phyloP scores from a whole-genome alignment of 2,797 vertebrate genomes.

The Chiloscyllium punctatum region DNA sequence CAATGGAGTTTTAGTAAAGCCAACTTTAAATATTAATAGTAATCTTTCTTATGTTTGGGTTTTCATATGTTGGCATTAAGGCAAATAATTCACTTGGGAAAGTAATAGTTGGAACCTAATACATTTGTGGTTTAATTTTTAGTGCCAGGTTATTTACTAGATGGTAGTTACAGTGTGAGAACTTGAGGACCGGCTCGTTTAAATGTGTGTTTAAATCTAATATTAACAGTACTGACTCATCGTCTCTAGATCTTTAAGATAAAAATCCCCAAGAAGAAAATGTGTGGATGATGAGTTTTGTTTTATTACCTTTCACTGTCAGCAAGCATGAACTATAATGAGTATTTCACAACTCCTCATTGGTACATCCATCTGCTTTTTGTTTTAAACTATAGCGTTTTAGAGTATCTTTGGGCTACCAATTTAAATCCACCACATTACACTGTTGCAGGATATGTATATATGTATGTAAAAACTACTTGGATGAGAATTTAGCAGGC shows the following conservation, averaged over 20 bases:
- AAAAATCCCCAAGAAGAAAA: background rate
- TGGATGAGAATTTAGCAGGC: too few species aligned
- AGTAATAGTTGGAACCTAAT: background rate
- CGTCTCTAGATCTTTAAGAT: background rate
- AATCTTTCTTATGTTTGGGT: background rate
- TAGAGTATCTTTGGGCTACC: background rate
- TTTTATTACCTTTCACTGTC: background rate
- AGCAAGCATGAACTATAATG: background rate
- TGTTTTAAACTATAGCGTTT: background rate
- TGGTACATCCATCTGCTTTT: background rate
- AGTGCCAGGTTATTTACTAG: background rate
- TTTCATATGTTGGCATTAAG: background rate
- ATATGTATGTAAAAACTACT: background rate
- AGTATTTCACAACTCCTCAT: background rate
- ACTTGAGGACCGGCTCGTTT: background rate
- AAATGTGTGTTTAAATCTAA: background rate
- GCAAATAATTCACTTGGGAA: background rate
- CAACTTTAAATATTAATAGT: background rate
- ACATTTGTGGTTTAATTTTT: background rate
- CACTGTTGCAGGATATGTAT: background rate
- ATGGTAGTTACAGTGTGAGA: background rate
- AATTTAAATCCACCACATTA: background rate
- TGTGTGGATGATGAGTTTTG: background rate
- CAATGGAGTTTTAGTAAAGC: background rate
- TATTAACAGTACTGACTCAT: background rate